Evolutionary conservation across 2,113 vertebrate species (phyloP).

Genomic region (Eupsittula cactorum): DNA sequence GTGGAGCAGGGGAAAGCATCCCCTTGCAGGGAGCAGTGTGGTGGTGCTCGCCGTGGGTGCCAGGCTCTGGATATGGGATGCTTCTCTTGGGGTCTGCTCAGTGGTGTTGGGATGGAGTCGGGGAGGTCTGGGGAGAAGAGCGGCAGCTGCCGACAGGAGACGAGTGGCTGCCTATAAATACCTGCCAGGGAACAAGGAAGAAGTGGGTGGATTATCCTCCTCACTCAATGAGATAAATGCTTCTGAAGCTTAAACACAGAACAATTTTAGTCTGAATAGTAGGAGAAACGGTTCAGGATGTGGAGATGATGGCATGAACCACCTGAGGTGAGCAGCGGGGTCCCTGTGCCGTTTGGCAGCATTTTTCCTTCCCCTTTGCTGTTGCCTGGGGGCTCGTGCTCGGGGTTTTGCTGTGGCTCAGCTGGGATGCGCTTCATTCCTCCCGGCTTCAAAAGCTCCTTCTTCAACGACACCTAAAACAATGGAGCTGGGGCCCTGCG

Average conservation of each 20-base stretch:
- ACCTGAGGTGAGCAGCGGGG: neutral
- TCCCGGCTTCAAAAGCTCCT: neutral
- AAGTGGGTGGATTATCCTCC: constrained; percentile 66
- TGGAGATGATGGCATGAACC: neutral
- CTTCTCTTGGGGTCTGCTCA: neutral
- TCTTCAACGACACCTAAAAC: neutral
- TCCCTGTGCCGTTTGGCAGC: neutral
- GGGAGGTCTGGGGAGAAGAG: neutral
- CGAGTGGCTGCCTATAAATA: constrained; percentile 66
- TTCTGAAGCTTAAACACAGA: constrained; percentile 61
- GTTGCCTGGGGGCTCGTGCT: fast-evolving
- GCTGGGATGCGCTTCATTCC: neutral
- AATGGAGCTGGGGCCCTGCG: fast-evolving
- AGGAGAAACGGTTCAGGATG: constrained; percentile 25
- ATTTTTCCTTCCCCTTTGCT: neutral
- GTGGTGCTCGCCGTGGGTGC: neutral
- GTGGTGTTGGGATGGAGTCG: neutral
- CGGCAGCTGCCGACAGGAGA: constrained; percentile 3
- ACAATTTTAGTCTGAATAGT: constrained; percentile 65
- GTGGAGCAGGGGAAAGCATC: neutral
- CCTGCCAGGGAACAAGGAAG: constrained; percentile 61
- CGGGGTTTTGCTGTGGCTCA: neutral
- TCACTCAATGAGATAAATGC: constrained; percentile 70
- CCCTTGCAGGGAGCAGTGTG: neutral
- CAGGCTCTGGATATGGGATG: neutral